A percentile compares a stretch with the other conserved stretches of the same genome.
Evolutionary conservation across 2,888 invertebrate genomes (phyloP).

Genomic region (Pristionchus mayeri): DNA sequence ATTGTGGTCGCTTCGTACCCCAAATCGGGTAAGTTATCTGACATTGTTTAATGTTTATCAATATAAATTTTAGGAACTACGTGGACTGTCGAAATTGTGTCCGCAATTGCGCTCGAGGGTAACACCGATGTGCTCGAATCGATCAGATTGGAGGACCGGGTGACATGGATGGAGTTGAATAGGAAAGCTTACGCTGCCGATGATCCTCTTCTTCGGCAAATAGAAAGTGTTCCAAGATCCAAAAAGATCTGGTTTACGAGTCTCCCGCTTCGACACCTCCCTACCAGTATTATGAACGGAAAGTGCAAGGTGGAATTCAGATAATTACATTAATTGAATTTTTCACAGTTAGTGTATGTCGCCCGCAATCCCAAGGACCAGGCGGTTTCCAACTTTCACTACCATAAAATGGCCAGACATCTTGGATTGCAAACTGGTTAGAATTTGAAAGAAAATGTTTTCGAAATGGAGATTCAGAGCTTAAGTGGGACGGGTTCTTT

Average conservation of each 20-base stretch:
- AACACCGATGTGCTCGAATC: too few species aligned
- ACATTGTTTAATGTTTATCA: too few species aligned
- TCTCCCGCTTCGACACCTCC: slow-evolving; percentile 55
- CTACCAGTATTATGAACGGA: slow-evolving; percentile 47
- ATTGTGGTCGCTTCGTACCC: background rate
- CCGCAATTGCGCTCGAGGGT: too few species aligned
- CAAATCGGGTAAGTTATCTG: background rate
- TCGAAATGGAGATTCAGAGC: slow-evolving; percentile 56
- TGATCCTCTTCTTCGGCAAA: background rate
- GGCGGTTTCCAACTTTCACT: too few species aligned
- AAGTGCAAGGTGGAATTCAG: slow-evolving; percentile 16
- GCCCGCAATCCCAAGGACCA: slow-evolving; percentile 78
- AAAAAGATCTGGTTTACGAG: slow-evolving; percentile 52
- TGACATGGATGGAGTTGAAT: background rate
- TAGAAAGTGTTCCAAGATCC: background rate
- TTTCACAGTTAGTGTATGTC: slow-evolving; percentile 77
- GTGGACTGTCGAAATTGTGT: too few species aligned
- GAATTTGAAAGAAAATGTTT: background rate
- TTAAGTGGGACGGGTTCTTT: slow-evolving; percentile 77
- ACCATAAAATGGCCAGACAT: slow-evolving; percentile 74
- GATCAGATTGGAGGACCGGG: background rate
- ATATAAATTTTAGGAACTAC: too few species aligned
- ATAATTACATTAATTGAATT: background rate
- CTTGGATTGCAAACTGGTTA: slow-evolving; percentile 73
- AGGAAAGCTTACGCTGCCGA: background rate